phyloP scores from a whole-genome alignment of 2,113 vertebrate genomes.

The Pollimyrus isidori region DNA sequence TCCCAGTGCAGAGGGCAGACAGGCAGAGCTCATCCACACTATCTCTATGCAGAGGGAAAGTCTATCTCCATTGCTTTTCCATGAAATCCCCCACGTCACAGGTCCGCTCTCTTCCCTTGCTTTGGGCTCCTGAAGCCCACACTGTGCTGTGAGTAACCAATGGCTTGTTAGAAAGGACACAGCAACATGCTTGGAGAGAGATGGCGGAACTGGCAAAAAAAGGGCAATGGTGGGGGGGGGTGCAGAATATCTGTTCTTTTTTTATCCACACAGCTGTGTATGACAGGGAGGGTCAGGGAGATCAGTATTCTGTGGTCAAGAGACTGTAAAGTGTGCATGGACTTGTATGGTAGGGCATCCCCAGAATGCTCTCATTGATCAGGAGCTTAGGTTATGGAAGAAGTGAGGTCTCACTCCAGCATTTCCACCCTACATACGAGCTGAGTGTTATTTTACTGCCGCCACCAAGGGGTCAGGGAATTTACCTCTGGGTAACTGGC shows the following conservation, averaged over 20 bases:
- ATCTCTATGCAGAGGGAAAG: conserved; percentile 2
- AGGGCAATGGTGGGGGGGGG: not conserved
- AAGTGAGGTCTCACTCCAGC: not conserved
- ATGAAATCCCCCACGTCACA: conserved; percentile 9
- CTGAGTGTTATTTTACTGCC: not conserved
- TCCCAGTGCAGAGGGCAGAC: not conserved
- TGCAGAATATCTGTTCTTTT: conserved; percentile 15
- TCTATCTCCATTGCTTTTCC: conserved; percentile 12
- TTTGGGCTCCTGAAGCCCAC: not conserved
- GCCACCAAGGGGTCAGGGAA: not conserved
- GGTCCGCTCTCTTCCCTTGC: not conserved
- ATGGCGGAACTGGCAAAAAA: not conserved
- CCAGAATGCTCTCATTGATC: conserved; percentile 41
- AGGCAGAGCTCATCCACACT: not conserved
- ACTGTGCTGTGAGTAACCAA: not conserved
- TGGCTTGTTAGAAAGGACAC: not conserved
- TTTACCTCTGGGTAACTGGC: not conserved
- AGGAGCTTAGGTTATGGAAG: conserved; percentile 20
- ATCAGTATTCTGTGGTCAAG: not conserved
- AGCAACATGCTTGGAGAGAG: not conserved
- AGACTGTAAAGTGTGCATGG: conserved; percentile 10
- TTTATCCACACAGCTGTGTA: conserved; percentile 14
- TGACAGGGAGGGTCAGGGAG: not conserved
- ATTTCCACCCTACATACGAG: not conserved
- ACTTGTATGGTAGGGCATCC: conserved; percentile 33